Base-by-base conservation (phyloP, 2,888 invertebrate species). In the Eudemis profundana region DNA sequence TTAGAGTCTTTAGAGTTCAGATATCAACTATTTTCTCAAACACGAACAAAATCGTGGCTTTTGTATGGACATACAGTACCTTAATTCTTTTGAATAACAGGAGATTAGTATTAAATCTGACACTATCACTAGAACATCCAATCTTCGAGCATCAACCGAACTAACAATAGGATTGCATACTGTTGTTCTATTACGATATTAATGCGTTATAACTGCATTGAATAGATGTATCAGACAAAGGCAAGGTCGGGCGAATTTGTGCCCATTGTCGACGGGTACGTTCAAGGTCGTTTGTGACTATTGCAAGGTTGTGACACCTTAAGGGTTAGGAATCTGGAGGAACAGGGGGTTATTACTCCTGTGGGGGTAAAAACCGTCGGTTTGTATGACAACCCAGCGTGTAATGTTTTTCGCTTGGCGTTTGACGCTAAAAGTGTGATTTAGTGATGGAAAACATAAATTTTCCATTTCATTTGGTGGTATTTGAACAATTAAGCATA, bases 221-320 rank as follows among this genome's bases (percentile, higher is more conserved):
- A 56, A 53, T 46, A 44, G 47, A 12, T 4, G 14, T 49, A 56
- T 57, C 57, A 21, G 15, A 57, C 56, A 57, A 50, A 50, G 42
- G 29, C 57, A 57, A 63, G 63, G 63, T 50, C 63, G 17, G 14
- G 50, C 42, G 49, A 63, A 57, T 50, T 63, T 42, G 56, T 8
- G 23, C 63, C 40, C 57, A 57, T 42, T 63, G 42, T 49, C 5
- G 21, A 29, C 57, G 56, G 42, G 56, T 63, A 19, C 21, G 56
- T n/a, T 21, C 42, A 46, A 63, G 63, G 56, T 36, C 50, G 23
- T 10, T 10, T 17, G 27, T 10, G 12, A 14, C 8, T 12, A 2
- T 17, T 10, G 10, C 19, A 19, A 1, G 8, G 10, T 10, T 44
- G 12, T 12, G n/a, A 44, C 4, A n/a, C 40, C 7, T 7, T 0